Evolutionary conservation across 1,140 invertebrate genomes (phyloP), one percentile per base, ranked within the genome.

Genomic region (Apolygus lucorum): DNA sequence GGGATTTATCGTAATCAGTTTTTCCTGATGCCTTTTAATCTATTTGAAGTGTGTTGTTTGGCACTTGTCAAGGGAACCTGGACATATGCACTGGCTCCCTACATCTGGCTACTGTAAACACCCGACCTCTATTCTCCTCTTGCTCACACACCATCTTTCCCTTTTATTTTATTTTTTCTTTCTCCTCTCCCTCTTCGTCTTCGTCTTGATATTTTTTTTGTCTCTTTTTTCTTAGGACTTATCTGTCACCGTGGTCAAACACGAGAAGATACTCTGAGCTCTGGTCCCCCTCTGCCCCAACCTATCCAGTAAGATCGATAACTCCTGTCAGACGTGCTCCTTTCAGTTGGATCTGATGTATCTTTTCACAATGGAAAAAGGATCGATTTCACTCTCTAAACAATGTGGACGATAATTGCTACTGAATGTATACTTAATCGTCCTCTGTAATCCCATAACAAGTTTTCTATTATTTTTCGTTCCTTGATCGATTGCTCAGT

Each of bases 1-100:
- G n/a, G n/a, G n/a, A n/a, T n/a, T n/a, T n/a, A n/a, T n/a, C n/a
- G n/a, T n/a, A n/a, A n/a, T n/a, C n/a, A n/a, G n/a, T n/a, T n/a
- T n/a, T n/a, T n/a, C n/a, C n/a, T n/a, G n/a, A n/a, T n/a, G n/a
- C n/a, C n/a, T 24, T 24, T 22, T 59, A 59, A 59, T 59, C 54
- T 59, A 59, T 59, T 59, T 59, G 54, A 59, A 59, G 54, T 59
- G 54, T 59, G 54, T 59, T 59, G 54, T 59, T 59, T 59, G 54
- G 54, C 54, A 59, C 54, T 59, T 59, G 54, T 59, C 54, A 59
- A n/a, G 54, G 54, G 54, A 59, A 59, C 54, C 54, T 59, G 54
- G 54, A 59, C 54, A 59, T 59, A 59, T 59, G 54, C 54, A 59
- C 54, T 24, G 54, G 8, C 17, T 59, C 34, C 34, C 54, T 59